Evolutionary conservation across 30 jellyfish, hydroid and myxozoan genomes (phyloP).

Genomic region (Calvadosia cruxmelitensis): DNA sequence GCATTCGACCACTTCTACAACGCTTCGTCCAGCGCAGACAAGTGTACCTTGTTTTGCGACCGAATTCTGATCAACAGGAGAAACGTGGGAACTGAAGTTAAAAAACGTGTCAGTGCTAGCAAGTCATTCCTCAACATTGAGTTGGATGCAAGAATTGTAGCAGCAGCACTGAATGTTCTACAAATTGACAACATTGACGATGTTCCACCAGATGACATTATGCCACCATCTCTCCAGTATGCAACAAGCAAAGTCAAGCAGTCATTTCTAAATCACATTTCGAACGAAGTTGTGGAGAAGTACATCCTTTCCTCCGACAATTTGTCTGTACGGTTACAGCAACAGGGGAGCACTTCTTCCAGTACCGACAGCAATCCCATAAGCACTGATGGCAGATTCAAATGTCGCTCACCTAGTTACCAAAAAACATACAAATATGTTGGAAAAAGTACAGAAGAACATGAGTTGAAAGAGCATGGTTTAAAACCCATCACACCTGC

Average conservation of each 20-base stretch:
- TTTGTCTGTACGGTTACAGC: not conserved
- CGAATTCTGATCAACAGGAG: conserved; percentile 17
- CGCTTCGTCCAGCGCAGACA: conserved; percentile 10
- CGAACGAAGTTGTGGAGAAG: not conserved
- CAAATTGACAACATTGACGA: not conserved
- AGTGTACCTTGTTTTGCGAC: conserved; percentile 21
- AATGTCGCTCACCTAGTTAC: conserved; percentile 12
- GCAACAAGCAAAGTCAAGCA: not conserved
- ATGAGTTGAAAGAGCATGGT: conserved; percentile 7
- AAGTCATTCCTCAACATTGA: conserved; percentile 12
- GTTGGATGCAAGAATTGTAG: conserved; percentile 24
- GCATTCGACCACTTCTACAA: conserved; percentile 24
- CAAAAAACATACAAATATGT: conserved; percentile 5
- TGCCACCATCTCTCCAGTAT: not conserved
- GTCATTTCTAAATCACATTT: not conserved
- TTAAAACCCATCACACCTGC: not conserved
- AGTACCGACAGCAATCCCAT: not conserved
- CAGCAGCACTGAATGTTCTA: conserved; percentile 21
- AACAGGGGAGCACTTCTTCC: not conserved
- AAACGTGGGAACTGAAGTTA: conserved; percentile 22
- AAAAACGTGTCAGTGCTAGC: conserved; percentile 22
- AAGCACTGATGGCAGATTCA: conserved; percentile 5
- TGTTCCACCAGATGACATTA: conserved; percentile 5
- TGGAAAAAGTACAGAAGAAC: conserved; percentile 15
- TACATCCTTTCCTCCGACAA: not conserved